Evolutionary conservation across 1,140 invertebrate species (phyloP), one percentile per base, ranked within the genome.

Genomic region (Pogonomyrmex californicus): DNA sequence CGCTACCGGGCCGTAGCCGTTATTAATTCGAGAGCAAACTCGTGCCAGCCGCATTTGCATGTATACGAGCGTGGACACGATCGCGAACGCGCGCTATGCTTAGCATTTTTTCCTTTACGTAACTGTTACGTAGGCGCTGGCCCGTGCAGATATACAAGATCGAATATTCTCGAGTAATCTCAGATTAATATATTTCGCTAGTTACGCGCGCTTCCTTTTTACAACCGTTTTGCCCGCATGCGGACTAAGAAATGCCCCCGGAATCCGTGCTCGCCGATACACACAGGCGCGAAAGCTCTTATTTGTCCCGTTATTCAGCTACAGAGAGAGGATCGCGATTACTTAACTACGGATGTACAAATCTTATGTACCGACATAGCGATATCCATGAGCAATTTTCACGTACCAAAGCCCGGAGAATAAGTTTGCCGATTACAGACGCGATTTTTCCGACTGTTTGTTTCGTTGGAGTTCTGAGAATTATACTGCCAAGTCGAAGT

Each of bases 11-110:
- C 36, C 63, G 23, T 23, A 73, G 54, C 79, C 79, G 56, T 83
- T 83, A 83, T 83, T 83, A 83, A 73, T 83, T 83, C 79, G 68
- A 75, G 41, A 83, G 33, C 54, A 58, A 83, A 60, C 68, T 83
- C 68, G 41, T 82, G 79, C 68, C 41, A 83, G 41, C 17, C n/a
- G 56, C 30, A 83, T 83, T 83, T 83, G 68, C 79, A 83, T 75
- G 56, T 54, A 73, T 41, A 82, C 54, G 54, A 82, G 33, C 23
- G 38, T 38, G 65, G 65, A 60, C 30, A 73, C 44, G 36, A 68
- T 77, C 38, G 77, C 47, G 49, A n/a, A 41, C 56, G 70, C 58
- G 12, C 54, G 6, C 44, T 86, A 86, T 82, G 70, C 9, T 85
- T 78, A 86, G 60, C 65, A 75, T 58, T 49, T 86, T 56, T 85